Evolutionary conservation across 92 coral and sea anemone genomes (phyloP), one percentile per base, ranked within the genome.

Genomic region (Pocillopora grandis): DNA sequence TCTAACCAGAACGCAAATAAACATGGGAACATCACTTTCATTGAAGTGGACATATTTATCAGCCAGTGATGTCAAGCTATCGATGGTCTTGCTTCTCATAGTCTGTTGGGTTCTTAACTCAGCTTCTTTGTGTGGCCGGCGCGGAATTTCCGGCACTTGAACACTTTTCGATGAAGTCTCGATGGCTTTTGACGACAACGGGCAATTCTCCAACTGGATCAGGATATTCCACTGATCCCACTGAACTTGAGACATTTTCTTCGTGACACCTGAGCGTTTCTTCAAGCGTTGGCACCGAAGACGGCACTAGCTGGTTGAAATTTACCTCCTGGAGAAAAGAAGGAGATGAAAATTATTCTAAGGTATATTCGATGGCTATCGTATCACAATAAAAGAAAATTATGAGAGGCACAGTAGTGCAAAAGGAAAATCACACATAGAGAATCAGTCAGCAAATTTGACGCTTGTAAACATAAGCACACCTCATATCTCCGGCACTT

Each of bases 61-160:
- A 5, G 57, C 49, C 33, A 12, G 36, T 10, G 33, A 9, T 71
- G 12, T 57, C 10, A 65, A 13, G 18, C 12, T 16, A 2, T 71
- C 55, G 12, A 36, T 71, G 9, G 58, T 71, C 12, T 71, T 36
- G 14, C 56, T 49, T 31, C 76, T 36, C 56, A 16, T 70, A 3
- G 20, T 56, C 17, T 37, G 75, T 23, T 36, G 76, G 0, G 76
- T 72, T 72, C 76, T 48, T n/a, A 42, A n/a, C 52, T 72, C 58
- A 19, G 76, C 76, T 4, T 72, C 60, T 33, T 72, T 72, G 76
- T 72, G n/a, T 3, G 76, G 76, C 61, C 76, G 17, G 10, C 48
- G 27, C 12, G 61, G 76, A 15, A 52, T 72, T 60, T 27, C 1
- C 27, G 27, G 27, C 27, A 27, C 27, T 27, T 27, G 27, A 27